Percentiles rank a stretch among this genome's conserved stretches.
phyloP scores from a whole-genome alignment of 1,140 invertebrate species.

The fruit fly (Drosophila melanogaster) region Release_6_plus_ISO1_MT NT_037436.4:10636001-10636500 shows the following conservation, averaged over 20 bases:
- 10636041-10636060: conserved; percentile 94
- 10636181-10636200: conserved; percentile 53
- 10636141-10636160: conserved; percentile 65
- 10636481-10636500: conserved; percentile 43
- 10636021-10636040: conserved; percentile 95
- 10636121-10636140: neutral
- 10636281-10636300: conserved; percentile 65
- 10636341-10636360: conserved; percentile 57
- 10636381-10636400: conserved; percentile 80
- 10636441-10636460: conserved; percentile 74
- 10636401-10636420: conserved; percentile 84
- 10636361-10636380: conserved; percentile 73
- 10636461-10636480: conserved; percentile 49
- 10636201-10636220: conserved; percentile 41
- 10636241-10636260: conserved; percentile 68
- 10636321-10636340: conserved; percentile 44
- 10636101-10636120: conserved; percentile 9
- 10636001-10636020: conserved; percentile 94
- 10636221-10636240: conserved; percentile 67
- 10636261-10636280: conserved; percentile 69
- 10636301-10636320: conserved; percentile 32
- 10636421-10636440: conserved; percentile 84
- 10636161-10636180: conserved; percentile 67
- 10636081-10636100: conserved; percentile 91
- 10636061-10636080: conserved; percentile 94